Percentiles rank a stretch among this genome's conserved stretches.
Conservation (phyloP, 2,888 invertebrate genomes). For the Patella depressa region DNA sequence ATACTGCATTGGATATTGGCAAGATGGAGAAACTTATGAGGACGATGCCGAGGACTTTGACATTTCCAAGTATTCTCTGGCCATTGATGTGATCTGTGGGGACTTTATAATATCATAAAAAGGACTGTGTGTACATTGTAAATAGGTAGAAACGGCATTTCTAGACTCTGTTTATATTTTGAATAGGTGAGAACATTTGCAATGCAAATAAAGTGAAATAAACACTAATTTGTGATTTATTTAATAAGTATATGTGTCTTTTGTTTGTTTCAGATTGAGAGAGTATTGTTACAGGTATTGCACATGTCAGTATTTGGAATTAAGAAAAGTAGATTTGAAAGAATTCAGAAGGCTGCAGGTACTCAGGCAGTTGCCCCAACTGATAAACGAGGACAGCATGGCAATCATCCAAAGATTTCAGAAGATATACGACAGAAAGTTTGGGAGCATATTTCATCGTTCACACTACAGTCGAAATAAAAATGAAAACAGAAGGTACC, state of each 20-base stretch:
- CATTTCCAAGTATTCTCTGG: conserved; percentile 15
- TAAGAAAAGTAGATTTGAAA: not conserved
- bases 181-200: too few species aligned
- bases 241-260: too few species aligned
- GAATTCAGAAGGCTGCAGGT: not conserved
- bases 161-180: too few species aligned
- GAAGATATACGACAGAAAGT: not conserved
- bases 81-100: conserved; percentile 22
- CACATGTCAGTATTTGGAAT: not conserved
- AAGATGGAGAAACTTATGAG: not conserved
- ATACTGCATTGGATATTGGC: too few species aligned
- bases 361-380: not conserved
- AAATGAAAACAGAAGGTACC: not conserved
- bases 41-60: conserved; percentile 27
- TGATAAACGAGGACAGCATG: not conserved
- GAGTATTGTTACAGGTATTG: too few species aligned
- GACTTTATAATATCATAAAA: conserved; percentile 15
- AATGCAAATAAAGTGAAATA: too few species aligned
- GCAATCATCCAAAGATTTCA: too few species aligned
- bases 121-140: too few species aligned
- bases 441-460: not conserved
- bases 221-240: too few species aligned
- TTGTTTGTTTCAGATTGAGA: too few species aligned
- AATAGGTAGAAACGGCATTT: too few species aligned
- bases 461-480: not conserved